phyloP scores from a whole-genome alignment of 2,797 vertebrate species.

The Chromis chromis region DNA sequence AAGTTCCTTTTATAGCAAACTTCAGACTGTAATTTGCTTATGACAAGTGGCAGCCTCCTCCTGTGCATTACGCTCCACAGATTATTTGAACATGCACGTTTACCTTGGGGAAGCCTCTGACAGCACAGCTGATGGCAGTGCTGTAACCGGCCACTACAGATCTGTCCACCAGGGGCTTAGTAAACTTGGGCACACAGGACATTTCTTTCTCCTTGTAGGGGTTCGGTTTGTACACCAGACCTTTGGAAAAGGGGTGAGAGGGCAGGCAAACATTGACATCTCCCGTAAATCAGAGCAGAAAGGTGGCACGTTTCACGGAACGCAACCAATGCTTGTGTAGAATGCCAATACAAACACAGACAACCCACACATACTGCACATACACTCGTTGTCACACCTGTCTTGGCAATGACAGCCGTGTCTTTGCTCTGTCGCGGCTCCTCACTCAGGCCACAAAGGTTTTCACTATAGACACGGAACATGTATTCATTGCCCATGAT shows the following conservation, averaged over 20 bases:
- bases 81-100: constrained; percentile 26
- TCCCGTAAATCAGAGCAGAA: constrained; percentile 24
- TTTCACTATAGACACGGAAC: constrained; percentile 91
- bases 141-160: constrained; percentile 89
- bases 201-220: constrained; percentile 89
- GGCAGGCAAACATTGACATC: neutral
- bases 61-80: constrained; percentile 20
- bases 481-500: constrained; percentile 92
- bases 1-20: neutral
- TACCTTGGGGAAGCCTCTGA: constrained; percentile 90
- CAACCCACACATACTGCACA: neutral
- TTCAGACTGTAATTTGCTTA: constrained; percentile 14
- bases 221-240: constrained; percentile 71
- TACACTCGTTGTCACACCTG: constrained; percentile 73
- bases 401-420: constrained; percentile 88
- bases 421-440: constrained; percentile 85
- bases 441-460: constrained; percentile 90
- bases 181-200: constrained; percentile 86
- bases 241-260: constrained; percentile 66
- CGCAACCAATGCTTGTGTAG: neutral
- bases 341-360: neutral
- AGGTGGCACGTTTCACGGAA: neutral
- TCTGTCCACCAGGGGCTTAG: constrained; percentile 88
- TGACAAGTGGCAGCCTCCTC: constrained; percentile 22
- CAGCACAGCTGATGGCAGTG: constrained; percentile 90